Evolutionary conservation across 2,113 vertebrate species (phyloP).

Genomic region (Microcebus lehilahytsara): DNA sequence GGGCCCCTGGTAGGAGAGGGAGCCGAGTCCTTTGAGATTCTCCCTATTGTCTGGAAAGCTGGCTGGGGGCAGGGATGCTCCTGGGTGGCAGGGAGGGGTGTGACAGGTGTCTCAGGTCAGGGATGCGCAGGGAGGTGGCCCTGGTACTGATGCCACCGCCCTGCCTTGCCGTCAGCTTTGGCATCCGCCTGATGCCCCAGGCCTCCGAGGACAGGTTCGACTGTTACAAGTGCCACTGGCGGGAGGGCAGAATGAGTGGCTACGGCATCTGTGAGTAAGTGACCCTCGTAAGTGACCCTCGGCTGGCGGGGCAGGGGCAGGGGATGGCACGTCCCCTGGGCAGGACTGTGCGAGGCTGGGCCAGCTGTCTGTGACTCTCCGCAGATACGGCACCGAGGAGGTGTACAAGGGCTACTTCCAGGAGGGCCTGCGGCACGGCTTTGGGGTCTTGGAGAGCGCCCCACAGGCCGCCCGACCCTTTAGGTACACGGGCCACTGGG

Average conservation of each 20-base stretch:
- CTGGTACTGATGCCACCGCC: neutral
- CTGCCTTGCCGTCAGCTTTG: constrained; percentile 77
- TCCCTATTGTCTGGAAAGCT: neutral
- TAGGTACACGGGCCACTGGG: constrained; percentile 86
- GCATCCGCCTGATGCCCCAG: constrained; percentile 83
- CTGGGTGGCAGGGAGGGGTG: neutral
- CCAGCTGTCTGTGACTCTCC: neutral
- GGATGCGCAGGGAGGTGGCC: neutral
- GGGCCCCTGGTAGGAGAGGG: neutral
- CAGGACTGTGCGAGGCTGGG: neutral
- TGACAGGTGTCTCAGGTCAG: neutral
- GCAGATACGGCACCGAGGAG: constrained; percentile 80
- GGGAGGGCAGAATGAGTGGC: constrained; percentile 80
- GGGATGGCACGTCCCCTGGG: accelerated
- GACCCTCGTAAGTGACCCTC: constrained; percentile 80
- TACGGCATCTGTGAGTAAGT: constrained; percentile 91
- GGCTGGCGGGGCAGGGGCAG: accelerated
- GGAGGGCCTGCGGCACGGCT: constrained; percentile 80
- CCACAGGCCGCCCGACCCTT: constrained; percentile 38
- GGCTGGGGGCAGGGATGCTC: neutral
- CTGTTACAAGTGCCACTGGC: constrained; percentile 90
- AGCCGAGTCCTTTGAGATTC: neutral
- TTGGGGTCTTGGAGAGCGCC: constrained; percentile 82
- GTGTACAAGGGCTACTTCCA: constrained; percentile 87
- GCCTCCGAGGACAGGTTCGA: constrained; percentile 80